Evolutionary conservation across 2,888 invertebrate species (phyloP), one percentile per base, ranked within the genome.

Genomic region (Magallana nippona): DNA sequence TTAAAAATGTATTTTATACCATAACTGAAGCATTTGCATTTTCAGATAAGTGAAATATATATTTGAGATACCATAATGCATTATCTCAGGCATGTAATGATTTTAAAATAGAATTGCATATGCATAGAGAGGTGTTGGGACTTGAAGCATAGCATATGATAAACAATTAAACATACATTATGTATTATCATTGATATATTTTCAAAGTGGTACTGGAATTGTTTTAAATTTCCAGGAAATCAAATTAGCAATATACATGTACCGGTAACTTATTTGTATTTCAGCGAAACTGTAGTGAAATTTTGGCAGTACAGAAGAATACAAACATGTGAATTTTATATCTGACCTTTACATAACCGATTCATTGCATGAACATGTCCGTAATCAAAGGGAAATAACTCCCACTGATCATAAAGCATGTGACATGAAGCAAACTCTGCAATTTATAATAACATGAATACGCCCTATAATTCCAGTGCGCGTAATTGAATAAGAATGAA

Each of bases 251-350:
- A 19, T 10, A n/a, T n/a, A n/a, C n/a, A n/a, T n/a, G n/a, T 11
- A 55, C n/a, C n/a, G n/a, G n/a, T 83, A 81, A 57, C n/a, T 63
- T 27, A 15, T 55, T 55, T 87, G 80, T 86, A 32, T 90, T 88
- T 19, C 89, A 90, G 89, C 83, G 89, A 90, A 80, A 71, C 84
- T 82, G 88, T 81, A 22, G 87, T 89, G 82, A 89, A 89, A 86
- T 83, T 89, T n/a, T 90, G 90, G 90, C 89, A 89, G 84, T 85
- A 83, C 77, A 82, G 85, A 62, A 79, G 86, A 80, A 85, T 87
- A 58, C 81, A 86, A 78, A 85, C 83, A 83, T 86, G 87, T 81
- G 84, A 84, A 83, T 88, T 86, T 86, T 82, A 79, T 79, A 83
- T 86, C 71, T 84, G 77, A 86, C 78, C 56, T 27, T 79, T 71